These are phyloP conservation scores for Buceros bicornis DNA, from an alignment of 2,797 vertebrate genomes.

Conservation along the genomic window DNA sequence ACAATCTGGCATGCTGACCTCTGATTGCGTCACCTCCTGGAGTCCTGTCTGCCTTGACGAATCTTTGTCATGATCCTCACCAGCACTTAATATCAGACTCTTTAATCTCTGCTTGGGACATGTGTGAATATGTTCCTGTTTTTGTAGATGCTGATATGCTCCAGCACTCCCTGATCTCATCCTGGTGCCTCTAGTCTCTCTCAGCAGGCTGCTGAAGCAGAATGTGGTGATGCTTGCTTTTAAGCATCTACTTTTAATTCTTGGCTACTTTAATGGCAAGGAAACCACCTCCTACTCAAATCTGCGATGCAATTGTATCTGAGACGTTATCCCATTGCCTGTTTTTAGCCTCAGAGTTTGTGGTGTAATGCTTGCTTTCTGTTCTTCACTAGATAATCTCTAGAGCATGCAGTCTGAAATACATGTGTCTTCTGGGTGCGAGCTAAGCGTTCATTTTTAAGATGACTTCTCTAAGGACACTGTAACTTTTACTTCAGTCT, in stretches of 20 bases:
- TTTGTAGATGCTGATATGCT: neutral
- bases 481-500: neutral
- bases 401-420: neutral
- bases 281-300: conserved; percentile 31
- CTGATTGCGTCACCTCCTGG: neutral
- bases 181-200: neutral
- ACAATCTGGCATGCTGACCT: neutral
- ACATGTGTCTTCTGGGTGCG: neutral
- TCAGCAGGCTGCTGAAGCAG: neutral
- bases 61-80: neutral
- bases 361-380: neutral
- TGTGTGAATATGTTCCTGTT: neutral
- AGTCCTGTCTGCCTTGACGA: neutral
- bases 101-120: neutral
- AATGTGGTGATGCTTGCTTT: neutral
- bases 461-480: neutral
- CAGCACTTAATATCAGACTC: neutral
- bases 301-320: neutral
- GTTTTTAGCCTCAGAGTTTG: neutral
- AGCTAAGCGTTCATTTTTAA: neutral
- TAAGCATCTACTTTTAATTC: neutral
- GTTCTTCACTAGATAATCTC: neutral
- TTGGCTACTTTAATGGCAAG: neutral
- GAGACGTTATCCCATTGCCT: neutral
- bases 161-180: neutral